Conservation (phyloP, 2,113 vertebrate species). For the Manacus vitellinus region DNA sequence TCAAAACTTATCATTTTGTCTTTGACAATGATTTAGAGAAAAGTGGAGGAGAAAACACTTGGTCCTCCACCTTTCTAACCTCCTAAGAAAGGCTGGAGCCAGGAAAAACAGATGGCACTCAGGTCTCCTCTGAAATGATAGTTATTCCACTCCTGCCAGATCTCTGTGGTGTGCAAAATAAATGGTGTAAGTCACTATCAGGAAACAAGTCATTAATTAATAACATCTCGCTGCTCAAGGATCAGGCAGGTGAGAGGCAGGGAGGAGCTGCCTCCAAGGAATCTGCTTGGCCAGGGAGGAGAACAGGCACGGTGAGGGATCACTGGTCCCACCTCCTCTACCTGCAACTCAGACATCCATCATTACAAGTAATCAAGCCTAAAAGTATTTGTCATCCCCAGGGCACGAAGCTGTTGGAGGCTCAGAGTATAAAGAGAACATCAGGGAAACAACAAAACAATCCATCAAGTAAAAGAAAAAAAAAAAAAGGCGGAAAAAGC, state of each 20-base stretch:
- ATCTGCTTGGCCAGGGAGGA: neutral
- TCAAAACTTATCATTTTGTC: conserved; percentile 11
- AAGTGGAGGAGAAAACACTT: conserved; percentile 32
- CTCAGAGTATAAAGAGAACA: conserved; percentile 47
- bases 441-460: conserved; percentile 1
- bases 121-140: conserved; percentile 8
- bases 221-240: neutral
- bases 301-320: neutral
- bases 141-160: neutral
- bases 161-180: neutral
- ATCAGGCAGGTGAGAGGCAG: neutral
- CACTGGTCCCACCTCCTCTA: neutral
- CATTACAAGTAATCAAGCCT: conserved; percentile 38
- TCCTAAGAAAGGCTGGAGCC: neutral
- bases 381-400: conserved; percentile 44
- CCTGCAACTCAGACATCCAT: neutral
- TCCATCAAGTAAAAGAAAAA: conserved; percentile 10
- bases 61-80: conserved; percentile 30
- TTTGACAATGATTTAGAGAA: conserved; percentile 31
- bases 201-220: conserved; percentile 54
- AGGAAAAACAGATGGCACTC: conserved; percentile 46
- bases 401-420: conserved; percentile 30
- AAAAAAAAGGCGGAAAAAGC: neutral
- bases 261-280: neutral
- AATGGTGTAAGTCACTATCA: neutral